Evolutionary conservation across 2,113 vertebrate genomes (phyloP), one percentile per base, ranked within the genome.

Genomic region (Nycticebus coucang): DNA sequence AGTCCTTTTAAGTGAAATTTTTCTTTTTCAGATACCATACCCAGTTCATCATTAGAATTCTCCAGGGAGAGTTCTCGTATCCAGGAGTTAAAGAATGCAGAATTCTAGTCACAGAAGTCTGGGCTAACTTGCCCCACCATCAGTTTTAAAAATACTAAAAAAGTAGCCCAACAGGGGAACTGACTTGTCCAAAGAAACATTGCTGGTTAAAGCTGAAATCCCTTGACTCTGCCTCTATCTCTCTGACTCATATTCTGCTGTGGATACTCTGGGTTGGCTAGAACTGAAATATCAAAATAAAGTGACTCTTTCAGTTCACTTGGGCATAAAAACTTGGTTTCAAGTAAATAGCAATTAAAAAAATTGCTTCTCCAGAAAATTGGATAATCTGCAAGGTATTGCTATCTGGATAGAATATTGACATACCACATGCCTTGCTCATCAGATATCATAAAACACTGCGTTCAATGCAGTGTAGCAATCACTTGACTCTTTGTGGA

Each of bases 251-350:
- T 10, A 83, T 71, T 95, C 55, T 68, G 28, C 35, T 87, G 41
- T 80, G 64, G 37, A 64, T 82, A 55, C 4, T 87, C 64, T 68
- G 35, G 37, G 7, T 72, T 97, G 33, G 7, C 68, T 92, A 95
- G 35, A 90, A 66, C 19, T 89, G 24, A 83, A 6, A 7, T 41
- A 71, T 91, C 21, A 35, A 90, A 93, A 95, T 21, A 84, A 95
- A 95, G 37, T 74, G 18, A 95, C 35, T 21, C 30, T 89, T 85
- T 74, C 60, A 50, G 12, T 95, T 96, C 69, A 45, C 18, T 72
- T 79, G 53, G 45, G 53, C 17, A 89, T 83, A 33, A 97, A 75
- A 93, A 68, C 7, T 83, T 78, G 35, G 26, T 93, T 97, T 96
- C 59, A 93, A 84, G 91, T 64, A 87, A 89, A 82, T 3, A 75